Evolutionary conservation across 2,113 vertebrate species (phyloP), one percentile per base, ranked within the genome.

Genomic region (Zapornia atra): DNA sequence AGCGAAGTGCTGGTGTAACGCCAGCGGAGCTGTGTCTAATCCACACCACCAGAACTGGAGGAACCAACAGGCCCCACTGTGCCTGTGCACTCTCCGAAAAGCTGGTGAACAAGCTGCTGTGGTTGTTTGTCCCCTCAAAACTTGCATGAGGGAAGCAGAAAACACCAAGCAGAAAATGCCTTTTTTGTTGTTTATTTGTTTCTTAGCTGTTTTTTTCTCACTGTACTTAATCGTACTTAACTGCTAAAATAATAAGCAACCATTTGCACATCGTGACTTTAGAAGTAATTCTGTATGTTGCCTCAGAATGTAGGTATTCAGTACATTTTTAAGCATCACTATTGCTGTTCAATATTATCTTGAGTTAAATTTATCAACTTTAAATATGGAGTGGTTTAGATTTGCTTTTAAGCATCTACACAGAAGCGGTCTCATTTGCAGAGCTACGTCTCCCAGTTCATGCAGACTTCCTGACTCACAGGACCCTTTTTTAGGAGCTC

Each of bases 1-100:
- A 54, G 50, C 3, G 44, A 68, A 20, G 25, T 0, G 1, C 61
- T 56, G 63, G 21, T 29, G 20, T 59, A 14, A 54, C 1, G 1
- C 44, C 28, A 11, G 15, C 9, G 33, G 26, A 82, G 65, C 46
- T 60, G 5, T 4, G 12, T 33, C 57, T 61, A 2, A n/a, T 10
- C 68, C 38, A 16, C 57, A 53, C 9, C 59, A 61, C 51, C 64
- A 75, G n/a, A 70, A 34, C 20, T 9, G 34, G 82, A 36, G 65
- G 60, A 60, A 77, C n/a, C 46, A 81, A 44, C 34, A 22, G 59
- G 11, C 15, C 25, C 15, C 25, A 11, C 36, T 31, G 15, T 3
- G 3, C 46, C 73, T 54, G 18, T 70, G 64, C 3, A 4, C 8
- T 28, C 59, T 56, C 4, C 3, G 34, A 65, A 82, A 50, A 51